phyloP scores from a whole-genome alignment of 92 coral and sea anemone genomes.

The Porites evermanni region DNA sequence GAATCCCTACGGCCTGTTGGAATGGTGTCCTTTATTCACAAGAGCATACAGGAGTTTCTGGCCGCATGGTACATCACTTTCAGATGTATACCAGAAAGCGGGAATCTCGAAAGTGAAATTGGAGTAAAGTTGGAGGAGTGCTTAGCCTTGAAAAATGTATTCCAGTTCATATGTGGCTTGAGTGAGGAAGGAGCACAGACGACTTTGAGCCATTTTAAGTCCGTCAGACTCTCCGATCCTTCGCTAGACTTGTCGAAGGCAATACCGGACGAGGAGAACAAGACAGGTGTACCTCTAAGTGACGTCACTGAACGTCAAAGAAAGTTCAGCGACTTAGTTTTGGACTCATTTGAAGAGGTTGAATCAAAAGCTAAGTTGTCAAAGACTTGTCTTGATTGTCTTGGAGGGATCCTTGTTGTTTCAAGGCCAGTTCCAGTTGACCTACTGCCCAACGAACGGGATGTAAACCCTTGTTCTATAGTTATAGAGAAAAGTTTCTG shows the following conservation, averaged over 20 bases:
- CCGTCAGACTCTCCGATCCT: background rate
- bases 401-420: background rate
- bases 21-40: too few relatives aligned
- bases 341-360: background rate
- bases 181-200: too few relatives aligned
- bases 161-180: too few relatives aligned
- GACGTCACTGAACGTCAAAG: background rate
- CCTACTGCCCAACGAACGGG: background rate
- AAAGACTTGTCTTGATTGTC: background rate
- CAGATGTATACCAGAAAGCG: too few relatives aligned
- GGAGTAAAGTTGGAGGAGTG: too few relatives aligned
- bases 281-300: background rate
- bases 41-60: too few relatives aligned
- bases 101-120: too few relatives aligned
- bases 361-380: background rate
- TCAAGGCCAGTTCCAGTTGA: too few relatives aligned
- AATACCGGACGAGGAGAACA: background rate
- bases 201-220: too few relatives aligned
- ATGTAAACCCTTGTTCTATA: background rate
- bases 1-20: too few relatives aligned
- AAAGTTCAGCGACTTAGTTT: background rate
- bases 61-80: too few relatives aligned
- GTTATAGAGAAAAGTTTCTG: background rate
- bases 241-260: slow-evolving; percentile 2
- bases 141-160: too few relatives aligned